phyloP scores from a whole-genome alignment of 2,888 invertebrate genomes.

The Brachylomia viminalis region DNA sequence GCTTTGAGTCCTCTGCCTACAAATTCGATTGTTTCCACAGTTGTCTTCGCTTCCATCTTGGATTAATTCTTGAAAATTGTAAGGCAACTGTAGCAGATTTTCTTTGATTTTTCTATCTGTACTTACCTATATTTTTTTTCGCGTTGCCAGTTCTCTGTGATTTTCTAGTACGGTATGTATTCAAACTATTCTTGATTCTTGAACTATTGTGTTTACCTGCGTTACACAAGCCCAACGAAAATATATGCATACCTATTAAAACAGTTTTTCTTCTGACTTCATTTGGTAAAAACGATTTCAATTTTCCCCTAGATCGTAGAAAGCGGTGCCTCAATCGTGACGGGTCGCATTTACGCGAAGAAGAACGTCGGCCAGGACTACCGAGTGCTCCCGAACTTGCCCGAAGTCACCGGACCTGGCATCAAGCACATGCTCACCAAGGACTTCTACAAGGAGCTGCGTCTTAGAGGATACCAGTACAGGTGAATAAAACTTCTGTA shows the following conservation, averaged over 20 bases:
- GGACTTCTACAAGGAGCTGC: conserved; percentile 93
- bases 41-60: neutral
- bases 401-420: conserved; percentile 82
- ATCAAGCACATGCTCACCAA: conserved; percentile 89
- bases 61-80: neutral
- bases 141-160: neutral
- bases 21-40: neutral
- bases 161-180: neutral
- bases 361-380: conserved; percentile 90
- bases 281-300: neutral
- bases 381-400: conserved; percentile 84
- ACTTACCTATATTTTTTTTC: neutral
- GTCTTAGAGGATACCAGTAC: conserved; percentile 93
- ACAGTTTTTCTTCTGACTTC: neutral
- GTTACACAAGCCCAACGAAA: too few species aligned
- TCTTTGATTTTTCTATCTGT: neutral
- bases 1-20: neutral
- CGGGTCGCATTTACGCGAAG: conserved; percentile 92
- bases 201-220: neutral
- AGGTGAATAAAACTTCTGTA: conserved; percentile 74
- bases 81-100: neutral
- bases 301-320: conserved; percentile 90
- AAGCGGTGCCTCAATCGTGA: conserved; percentile 92
- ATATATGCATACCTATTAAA: neutral
- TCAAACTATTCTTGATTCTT: neutral